Percentiles rank a stretch among this genome's conserved stretches.
Conservation (phyloP, 1,140 invertebrate species). For the Schlechtendalia chinensis region DNA sequence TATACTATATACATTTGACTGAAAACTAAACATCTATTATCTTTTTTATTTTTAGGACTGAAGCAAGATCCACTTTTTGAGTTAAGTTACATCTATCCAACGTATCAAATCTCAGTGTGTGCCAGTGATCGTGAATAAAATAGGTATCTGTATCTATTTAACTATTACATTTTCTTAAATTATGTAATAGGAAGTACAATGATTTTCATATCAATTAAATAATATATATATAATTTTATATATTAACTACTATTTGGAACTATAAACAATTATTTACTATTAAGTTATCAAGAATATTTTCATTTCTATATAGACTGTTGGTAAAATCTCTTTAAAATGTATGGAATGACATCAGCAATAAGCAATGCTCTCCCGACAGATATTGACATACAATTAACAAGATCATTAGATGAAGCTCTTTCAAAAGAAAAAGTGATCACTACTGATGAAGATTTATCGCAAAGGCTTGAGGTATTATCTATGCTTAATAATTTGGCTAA, state of each 20-base stretch:
- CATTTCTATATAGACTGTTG: slow-evolving; percentile 25
- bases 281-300: slow-evolving; percentile 5
- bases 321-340: slow-evolving; percentile 55
- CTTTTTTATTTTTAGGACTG: slow-evolving; percentile 28
- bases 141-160: slow-evolving; percentile 41
- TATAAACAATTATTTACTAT: not conserved
- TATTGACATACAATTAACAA: slow-evolving; percentile 77
- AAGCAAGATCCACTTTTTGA: slow-evolving; percentile 17
- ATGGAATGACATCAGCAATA: slow-evolving; percentile 93
- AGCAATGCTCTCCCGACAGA: slow-evolving; percentile 83
- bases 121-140: not conserved
- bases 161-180: slow-evolving; percentile 13
- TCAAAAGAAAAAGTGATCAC: slow-evolving; percentile 90
- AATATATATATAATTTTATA: slow-evolving; percentile 6
- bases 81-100: not conserved
- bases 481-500: slow-evolving; percentile 87
- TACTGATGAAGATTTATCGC: slow-evolving; percentile 84
- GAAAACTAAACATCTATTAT: not conserved
- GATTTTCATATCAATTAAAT: not conserved
- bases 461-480: slow-evolving; percentile 70
- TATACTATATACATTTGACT: not conserved
- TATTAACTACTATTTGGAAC: not conserved
- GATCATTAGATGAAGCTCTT: slow-evolving; percentile 78
- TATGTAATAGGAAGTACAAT: not conserved
- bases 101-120: not conserved